Conservation (phyloP, 1,140 invertebrate genomes). For the Hyles euphorbiae region DNA sequence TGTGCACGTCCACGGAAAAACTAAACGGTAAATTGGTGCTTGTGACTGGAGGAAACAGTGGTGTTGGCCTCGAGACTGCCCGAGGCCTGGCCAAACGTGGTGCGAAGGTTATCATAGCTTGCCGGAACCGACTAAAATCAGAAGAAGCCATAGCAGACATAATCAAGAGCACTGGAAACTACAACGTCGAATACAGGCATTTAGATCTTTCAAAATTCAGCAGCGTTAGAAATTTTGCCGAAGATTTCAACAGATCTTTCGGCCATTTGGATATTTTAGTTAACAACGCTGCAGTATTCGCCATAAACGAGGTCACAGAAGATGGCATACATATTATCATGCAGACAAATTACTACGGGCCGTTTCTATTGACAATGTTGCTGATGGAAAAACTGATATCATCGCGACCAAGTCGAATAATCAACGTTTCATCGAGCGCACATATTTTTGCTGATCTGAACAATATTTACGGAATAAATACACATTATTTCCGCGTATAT, state of each 20-base stretch:
- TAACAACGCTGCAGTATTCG: slow-evolving; percentile 79
- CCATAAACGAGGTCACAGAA: slow-evolving; percentile 58
- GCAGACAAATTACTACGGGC: slow-evolving; percentile 81
- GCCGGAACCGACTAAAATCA: slow-evolving; percentile 76
- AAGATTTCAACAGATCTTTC: slow-evolving; percentile 56
- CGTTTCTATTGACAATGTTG: slow-evolving; percentile 80
- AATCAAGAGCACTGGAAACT: slow-evolving; percentile 35
- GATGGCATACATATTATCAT: slow-evolving; percentile 78
- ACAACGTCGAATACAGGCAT: slow-evolving; percentile 38
- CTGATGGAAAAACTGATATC: slow-evolving; percentile 72
- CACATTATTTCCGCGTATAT: slow-evolving; percentile 70
- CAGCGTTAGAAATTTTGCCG: slow-evolving; percentile 41
- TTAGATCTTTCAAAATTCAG: slow-evolving; percentile 47
- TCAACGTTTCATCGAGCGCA: slow-evolving; percentile 81
- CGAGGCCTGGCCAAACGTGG: slow-evolving; percentile 79
- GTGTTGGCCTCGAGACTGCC: slow-evolving; percentile 88
- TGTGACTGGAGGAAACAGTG: slow-evolving; percentile 87
- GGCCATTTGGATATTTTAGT: slow-evolving; percentile 80
- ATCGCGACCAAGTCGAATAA: slow-evolving; percentile 77
- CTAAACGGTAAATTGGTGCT: slow-evolving; percentile 82
- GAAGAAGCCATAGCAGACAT: slow-evolving; percentile 57
- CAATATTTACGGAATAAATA: slow-evolving; percentile 77
- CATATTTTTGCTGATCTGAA: slow-evolving; percentile 75
- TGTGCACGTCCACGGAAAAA: slow-evolving; percentile 32
- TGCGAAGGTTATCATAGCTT: slow-evolving; percentile 81